Conservation (phyloP, 2,113 vertebrate genomes). For the Aptenodytes forsteri region DNA sequence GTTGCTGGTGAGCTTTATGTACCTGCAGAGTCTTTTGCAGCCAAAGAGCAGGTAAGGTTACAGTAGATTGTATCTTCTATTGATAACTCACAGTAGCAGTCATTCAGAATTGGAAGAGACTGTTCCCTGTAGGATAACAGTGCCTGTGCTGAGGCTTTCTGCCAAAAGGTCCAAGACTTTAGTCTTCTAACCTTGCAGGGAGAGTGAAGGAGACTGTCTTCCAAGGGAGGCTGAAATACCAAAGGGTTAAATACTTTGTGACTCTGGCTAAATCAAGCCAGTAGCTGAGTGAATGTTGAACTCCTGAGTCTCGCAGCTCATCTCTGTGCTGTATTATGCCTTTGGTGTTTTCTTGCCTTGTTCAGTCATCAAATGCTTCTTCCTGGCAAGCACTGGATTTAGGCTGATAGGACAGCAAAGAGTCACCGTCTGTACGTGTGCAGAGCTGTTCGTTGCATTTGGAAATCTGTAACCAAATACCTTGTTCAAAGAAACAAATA, state of each 20-base stretch:
- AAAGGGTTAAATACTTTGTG: background rate
- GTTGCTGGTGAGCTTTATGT: slow-evolving; percentile 97
- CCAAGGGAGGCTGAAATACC: background rate
- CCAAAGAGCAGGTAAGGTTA: slow-evolving; percentile 91
- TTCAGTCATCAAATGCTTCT: background rate
- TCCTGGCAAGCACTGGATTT: background rate
- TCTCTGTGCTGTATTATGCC: background rate
- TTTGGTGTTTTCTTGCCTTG: background rate
- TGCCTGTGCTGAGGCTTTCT: background rate
- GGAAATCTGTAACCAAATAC: background rate
- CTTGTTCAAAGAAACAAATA: background rate
- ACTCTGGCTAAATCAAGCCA: background rate
- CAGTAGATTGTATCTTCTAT: fast-evolving
- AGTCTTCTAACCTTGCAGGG: background rate
- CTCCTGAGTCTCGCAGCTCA: background rate
- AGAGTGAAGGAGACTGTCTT: background rate
- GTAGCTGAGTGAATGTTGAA: background rate
- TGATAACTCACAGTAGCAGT: background rate
- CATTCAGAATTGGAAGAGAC: background rate
- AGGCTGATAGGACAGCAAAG: background rate
- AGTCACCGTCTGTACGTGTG: fast-evolving
- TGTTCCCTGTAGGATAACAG: background rate
- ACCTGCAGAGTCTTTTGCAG: slow-evolving; percentile 94
- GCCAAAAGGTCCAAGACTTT: background rate
- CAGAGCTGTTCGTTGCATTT: background rate